Percentiles rank a stretch among this genome's conserved stretches.
Evolutionary conservation across 2,888 invertebrate species (phyloP).

Genomic region (Agrochola lota): DNA sequence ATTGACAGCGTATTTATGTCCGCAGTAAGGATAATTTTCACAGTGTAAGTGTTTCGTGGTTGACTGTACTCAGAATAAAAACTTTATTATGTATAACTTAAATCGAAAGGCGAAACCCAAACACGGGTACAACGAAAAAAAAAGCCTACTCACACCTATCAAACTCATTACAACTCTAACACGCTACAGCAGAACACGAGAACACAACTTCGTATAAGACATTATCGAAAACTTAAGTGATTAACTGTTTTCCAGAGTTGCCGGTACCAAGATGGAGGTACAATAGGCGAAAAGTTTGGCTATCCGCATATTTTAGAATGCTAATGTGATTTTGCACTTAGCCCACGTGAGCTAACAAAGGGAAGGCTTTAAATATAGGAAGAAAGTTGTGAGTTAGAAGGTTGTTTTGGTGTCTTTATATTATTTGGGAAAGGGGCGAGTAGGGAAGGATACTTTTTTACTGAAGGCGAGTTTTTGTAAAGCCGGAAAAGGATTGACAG

Average conservation of each 20-base stretch:
- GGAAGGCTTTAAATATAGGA: slow-evolving; percentile 53
- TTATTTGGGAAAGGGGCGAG: slow-evolving; percentile 38
- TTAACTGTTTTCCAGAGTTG: slow-evolving; percentile 81
- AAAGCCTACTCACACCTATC: slow-evolving; percentile 46
- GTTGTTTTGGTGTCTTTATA: slow-evolving; percentile 58
- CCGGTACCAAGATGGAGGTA: slow-evolving; percentile 65
- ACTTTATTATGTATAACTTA: neutral
- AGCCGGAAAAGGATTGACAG: slow-evolving; percentile 22
- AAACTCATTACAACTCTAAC: slow-evolving; percentile 61
- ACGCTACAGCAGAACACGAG: slow-evolving; percentile 48
- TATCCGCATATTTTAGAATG: slow-evolving; percentile 81
- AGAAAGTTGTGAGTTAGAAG: slow-evolving; percentile 54
- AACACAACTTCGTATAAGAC: slow-evolving; percentile 71
- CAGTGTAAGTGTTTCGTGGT: neutral
- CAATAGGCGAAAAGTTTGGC: slow-evolving; percentile 79
- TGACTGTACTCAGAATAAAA: neutral
- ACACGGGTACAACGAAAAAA: slow-evolving; percentile 13
- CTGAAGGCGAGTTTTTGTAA: neutral
- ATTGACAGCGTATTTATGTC: neutral
- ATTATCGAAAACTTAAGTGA: slow-evolving; percentile 85
- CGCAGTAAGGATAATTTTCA: neutral
- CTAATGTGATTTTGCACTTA: slow-evolving; percentile 78
- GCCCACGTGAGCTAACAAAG: slow-evolving; percentile 64
- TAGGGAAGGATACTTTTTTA: slow-evolving; percentile 21
- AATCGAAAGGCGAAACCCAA: neutral